A percentile compares a stretch with the other conserved stretches of the same genome.
Conservation (phyloP, 2,888 invertebrate species). For the Agrotis exclamationis region DNA sequence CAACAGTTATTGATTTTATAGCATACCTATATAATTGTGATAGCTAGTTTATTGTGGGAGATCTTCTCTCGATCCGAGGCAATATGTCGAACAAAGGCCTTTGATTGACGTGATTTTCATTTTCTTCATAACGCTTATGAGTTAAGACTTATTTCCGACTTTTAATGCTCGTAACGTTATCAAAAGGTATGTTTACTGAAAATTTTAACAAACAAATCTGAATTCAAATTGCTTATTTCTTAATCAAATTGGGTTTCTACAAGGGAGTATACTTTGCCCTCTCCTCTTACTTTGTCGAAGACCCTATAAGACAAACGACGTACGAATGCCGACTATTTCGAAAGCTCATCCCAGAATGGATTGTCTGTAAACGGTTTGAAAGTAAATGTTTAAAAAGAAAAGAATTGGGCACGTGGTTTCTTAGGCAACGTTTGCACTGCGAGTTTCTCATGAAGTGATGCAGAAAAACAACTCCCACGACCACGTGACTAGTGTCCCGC, state of each 20-base stretch:
- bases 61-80: conserved; percentile 4
- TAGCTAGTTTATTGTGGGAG: not conserved
- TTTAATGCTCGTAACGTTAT: not conserved
- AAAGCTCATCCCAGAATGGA: too few relatives aligned
- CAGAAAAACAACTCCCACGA: not conserved
- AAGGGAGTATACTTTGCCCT: conserved; percentile 26
- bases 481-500: too few relatives aligned
- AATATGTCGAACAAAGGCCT: conserved; percentile 33
- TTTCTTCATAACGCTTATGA: not conserved
- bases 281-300: not conserved
- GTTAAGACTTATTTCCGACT: not conserved
- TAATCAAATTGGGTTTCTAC: conserved; percentile 1
- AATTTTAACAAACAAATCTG: not conserved
- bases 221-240: not conserved
- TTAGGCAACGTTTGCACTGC: not conserved
- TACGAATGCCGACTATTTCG: too few relatives aligned
- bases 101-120: not conserved
- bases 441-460: not conserved
- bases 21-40: conserved; percentile 28
- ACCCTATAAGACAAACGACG: too few relatives aligned
- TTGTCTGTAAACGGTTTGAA: too few relatives aligned
- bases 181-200: not conserved
- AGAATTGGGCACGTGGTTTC: not conserved
- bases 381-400: not conserved
- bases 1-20: conserved; percentile 50